These are phyloP conservation scores for Manduca sexta DNA, from an alignment of 1,140 invertebrate species.

Conservation along the genomic window DNA sequence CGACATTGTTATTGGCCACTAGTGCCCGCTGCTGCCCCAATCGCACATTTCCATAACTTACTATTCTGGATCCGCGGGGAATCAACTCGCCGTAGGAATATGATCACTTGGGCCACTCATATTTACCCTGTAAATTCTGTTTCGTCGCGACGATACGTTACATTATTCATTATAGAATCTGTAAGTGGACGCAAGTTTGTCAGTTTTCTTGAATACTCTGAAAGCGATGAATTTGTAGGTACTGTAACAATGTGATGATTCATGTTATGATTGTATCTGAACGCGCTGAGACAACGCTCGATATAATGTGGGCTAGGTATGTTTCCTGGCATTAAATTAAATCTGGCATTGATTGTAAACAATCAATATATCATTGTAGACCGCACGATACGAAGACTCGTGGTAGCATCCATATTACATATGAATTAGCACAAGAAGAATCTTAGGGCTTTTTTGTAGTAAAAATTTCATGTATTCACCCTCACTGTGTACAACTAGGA, in stretches of 20 bases:
- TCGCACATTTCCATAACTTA: constrained; percentile 72
- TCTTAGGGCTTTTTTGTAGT: no score
- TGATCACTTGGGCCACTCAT: constrained; percentile 48
- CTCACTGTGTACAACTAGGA: no score
- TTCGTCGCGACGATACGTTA: constrained; percentile 31
- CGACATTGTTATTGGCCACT: constrained; percentile 71
- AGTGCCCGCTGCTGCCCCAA: constrained; percentile 68
- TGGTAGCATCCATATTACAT: no score
- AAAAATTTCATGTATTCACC: no score
- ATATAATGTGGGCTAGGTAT: not conserved
- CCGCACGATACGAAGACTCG: no score
- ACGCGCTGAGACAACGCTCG: constrained; percentile 8
- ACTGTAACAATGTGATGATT: constrained; percentile 29
- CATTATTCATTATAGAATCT: constrained; percentile 46
- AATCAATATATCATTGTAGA: not conserved
- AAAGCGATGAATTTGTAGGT: constrained; percentile 19
- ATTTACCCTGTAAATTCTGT: constrained; percentile 44
- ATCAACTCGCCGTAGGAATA: constrained; percentile 60
- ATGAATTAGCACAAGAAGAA: no score
- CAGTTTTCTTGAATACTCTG: constrained; percentile 28
- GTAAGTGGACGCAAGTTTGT: constrained; percentile 24
- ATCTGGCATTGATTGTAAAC: constrained; percentile 11
- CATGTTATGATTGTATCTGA: constrained; percentile 33
- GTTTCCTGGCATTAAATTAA: constrained; percentile 1
- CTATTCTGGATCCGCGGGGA: constrained; percentile 69